Percentiles rank a stretch among this genome's conserved stretches.
Evolutionary conservation across 2,113 vertebrate species (phyloP).

Genomic region (Nerophis lumbriciformis): DNA sequence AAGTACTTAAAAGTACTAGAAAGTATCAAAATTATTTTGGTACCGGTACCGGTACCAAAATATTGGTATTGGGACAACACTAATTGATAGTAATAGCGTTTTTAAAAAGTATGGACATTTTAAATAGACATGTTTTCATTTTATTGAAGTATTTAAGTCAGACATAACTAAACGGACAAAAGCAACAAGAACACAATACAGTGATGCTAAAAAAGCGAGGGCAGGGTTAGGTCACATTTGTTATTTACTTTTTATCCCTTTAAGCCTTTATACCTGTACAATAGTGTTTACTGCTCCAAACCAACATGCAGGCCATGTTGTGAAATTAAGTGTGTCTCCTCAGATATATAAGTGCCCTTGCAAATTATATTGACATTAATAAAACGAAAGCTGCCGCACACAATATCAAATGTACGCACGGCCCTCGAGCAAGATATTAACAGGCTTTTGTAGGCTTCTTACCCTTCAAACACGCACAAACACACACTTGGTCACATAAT

Average conservation of each 20-base stretch:
- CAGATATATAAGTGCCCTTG: conserved; percentile 32
- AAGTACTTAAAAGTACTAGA: no score
- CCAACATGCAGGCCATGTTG: conserved; percentile 26
- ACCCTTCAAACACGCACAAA: not conserved
- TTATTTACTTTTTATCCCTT: conserved; percentile 1
- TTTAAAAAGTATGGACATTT: no score
- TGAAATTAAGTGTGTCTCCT: conserved; percentile 9
- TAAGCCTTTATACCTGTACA: conserved; percentile 9
- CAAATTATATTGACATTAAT: conserved; percentile 9
- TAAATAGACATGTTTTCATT: no score
- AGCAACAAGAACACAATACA: not conserved
- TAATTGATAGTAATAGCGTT: no score
- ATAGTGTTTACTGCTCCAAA: conserved; percentile 24
- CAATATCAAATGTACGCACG: conserved; percentile 14
- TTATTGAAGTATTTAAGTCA: no score
- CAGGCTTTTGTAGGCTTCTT: conserved; percentile 6
- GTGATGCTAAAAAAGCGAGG: not conserved
- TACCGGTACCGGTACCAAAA: no score
- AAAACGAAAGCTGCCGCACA: not conserved
- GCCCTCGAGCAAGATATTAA: conserved; percentile 29
- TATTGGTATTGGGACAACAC: no score
- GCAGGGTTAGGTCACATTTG: conserved; percentile 2
- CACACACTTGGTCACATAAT: conserved; percentile 24
- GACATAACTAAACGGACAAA: not conserved
- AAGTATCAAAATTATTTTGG: no score